A percentile compares a stretch with the other conserved stretches of the same genome.
phyloP scores from a whole-genome alignment of 2,797 vertebrate species.

The Meda fulgida region DNA sequence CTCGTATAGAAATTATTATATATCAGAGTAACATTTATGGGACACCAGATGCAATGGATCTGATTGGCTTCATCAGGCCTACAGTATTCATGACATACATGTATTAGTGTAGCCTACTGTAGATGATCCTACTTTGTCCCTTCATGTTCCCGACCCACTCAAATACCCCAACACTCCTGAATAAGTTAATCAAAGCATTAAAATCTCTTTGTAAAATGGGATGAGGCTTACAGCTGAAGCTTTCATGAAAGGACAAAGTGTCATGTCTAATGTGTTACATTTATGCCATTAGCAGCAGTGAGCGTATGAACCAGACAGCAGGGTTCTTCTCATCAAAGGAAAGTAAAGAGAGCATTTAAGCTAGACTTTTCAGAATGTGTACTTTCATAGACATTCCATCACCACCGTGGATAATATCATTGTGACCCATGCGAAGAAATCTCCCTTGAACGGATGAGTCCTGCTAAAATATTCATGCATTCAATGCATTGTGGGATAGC shows the following conservation, averaged over 20 bases:
- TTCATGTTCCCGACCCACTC: slow-evolving; percentile 73
- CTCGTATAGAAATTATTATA: not conserved
- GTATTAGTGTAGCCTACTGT: slow-evolving; percentile 61
- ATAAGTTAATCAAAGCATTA: slow-evolving; percentile 63
- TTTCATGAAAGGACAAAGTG: slow-evolving; percentile 62
- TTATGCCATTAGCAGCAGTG: slow-evolving; percentile 59
- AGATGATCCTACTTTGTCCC: slow-evolving; percentile 66
- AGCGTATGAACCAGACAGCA: slow-evolving; percentile 52
- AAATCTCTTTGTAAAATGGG: slow-evolving; percentile 53
- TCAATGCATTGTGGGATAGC: slow-evolving; percentile 15
- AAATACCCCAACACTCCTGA: slow-evolving; percentile 61
- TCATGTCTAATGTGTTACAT: slow-evolving; percentile 61
- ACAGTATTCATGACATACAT: slow-evolving; percentile 59
- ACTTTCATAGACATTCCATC: slow-evolving; percentile 49
- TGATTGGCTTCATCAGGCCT: not conserved
- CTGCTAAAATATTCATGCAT: slow-evolving; percentile 36
- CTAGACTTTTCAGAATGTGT: slow-evolving; percentile 54
- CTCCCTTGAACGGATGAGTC: not conserved
- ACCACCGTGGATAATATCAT: slow-evolving; percentile 47
- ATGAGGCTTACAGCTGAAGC: slow-evolving; percentile 45
- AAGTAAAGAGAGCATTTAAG: slow-evolving; percentile 55
- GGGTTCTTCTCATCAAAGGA: slow-evolving; percentile 54
- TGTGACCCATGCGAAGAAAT: slow-evolving; percentile 10
- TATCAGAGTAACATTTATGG: not conserved
- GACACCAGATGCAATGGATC: not conserved